Evolutionary conservation across 2,888 invertebrate species (phyloP).

Genomic region (Gymnocheta viridis): DNA sequence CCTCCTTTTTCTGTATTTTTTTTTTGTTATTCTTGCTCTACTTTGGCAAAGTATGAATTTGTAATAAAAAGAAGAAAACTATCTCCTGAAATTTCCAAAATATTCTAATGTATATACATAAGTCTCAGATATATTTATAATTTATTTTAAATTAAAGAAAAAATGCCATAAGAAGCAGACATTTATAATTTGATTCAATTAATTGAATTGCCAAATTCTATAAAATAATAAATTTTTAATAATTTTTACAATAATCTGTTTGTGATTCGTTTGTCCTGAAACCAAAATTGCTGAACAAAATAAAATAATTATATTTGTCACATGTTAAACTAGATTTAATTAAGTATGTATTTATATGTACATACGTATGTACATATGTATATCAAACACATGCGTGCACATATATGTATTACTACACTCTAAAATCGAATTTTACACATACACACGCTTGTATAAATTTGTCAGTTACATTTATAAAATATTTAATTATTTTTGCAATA

Average conservation of each 20-base stretch:
- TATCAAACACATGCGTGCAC: no score
- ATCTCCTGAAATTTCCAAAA: not conserved
- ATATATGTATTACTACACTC: no score
- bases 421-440: no score
- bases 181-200: slow-evolving; percentile 8
- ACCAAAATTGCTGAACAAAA: slow-evolving; percentile 8
- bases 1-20: not conserved
- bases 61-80: no score
- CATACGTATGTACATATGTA: no score
- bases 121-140: not conserved
- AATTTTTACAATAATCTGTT: slow-evolving; percentile 35
- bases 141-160: slow-evolving; percentile 7
- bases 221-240: slow-evolving; percentile 21
- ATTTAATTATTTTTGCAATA: no score
- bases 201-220: not conserved
- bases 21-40: not conserved
- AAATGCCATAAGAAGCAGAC: not conserved
- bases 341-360: not conserved
- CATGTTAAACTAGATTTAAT: slow-evolving; percentile 24
- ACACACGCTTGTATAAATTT: no score
- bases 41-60: no score
- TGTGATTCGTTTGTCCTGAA: slow-evolving; percentile 26
- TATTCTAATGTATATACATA: not conserved
- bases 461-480: no score
- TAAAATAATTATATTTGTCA: slow-evolving; percentile 23